A percentile compares a stretch with the other conserved stretches of the same genome.
Evolutionary conservation across 2,888 invertebrate species (phyloP).

Genomic region (Parnassius apollo): DNA sequence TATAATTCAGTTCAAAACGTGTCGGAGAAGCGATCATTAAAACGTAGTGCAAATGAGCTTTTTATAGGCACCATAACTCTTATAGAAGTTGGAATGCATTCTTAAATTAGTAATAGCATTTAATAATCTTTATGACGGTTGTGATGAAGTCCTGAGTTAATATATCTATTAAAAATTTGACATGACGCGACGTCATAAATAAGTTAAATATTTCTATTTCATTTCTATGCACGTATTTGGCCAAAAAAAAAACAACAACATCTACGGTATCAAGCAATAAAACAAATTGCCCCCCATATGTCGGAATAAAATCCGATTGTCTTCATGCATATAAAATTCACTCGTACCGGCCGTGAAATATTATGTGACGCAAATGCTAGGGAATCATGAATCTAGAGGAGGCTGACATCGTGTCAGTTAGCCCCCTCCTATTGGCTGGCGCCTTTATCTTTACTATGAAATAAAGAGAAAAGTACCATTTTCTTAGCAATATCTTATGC

Average conservation of each 20-base stretch:
- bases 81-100: conserved; percentile 64
- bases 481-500: conserved; percentile 69
- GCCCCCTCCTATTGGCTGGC: conserved; percentile 55
- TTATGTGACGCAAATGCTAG: conserved; percentile 66
- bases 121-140: conserved; percentile 52
- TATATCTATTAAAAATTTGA: conserved; percentile 46
- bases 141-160: conserved; percentile 45
- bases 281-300: conserved; percentile 49
- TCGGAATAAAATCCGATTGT: conserved; percentile 62
- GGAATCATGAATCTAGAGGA: conserved; percentile 57
- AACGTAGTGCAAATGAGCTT: conserved; percentile 60
- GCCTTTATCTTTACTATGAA: conserved; percentile 72
- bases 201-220: conserved; percentile 10
- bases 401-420: conserved; percentile 54
- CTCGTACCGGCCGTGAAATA: conserved; percentile 60
- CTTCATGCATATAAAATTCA: conserved; percentile 69
- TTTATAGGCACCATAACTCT: conserved; percentile 67
- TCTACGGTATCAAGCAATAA: conserved; percentile 20
- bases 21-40: conserved; percentile 59
- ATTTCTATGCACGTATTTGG: conserved; percentile 18
- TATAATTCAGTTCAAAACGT: conserved; percentile 30
- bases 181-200: conserved; percentile 14
- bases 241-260: conserved; percentile 13
- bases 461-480: conserved; percentile 69
- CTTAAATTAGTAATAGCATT: conserved; percentile 68